Conservation (phyloP, 2,797 vertebrate species). For the Sebastes matsubarae region DNA sequence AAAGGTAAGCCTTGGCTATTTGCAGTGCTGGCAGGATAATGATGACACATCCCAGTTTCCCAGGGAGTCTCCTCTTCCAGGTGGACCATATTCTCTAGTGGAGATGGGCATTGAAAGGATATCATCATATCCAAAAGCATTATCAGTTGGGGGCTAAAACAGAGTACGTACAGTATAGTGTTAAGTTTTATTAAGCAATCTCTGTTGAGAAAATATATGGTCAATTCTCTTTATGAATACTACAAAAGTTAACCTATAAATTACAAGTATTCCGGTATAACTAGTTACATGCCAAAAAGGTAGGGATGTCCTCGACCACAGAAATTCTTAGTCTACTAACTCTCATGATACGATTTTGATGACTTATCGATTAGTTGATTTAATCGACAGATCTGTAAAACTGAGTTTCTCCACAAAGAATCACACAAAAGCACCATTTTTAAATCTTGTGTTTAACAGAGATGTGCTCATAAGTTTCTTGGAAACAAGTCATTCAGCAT, state of each 20-base stretch:
- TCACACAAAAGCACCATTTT: no score
- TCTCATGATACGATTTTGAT: no score
- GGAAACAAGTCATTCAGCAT: no score
- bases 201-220: neutral
- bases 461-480: no score
- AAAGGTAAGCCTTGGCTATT: constrained; percentile 78
- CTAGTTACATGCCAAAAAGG: neutral
- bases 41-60: constrained; percentile 55
- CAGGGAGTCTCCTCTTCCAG: constrained; percentile 25
- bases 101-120: neutral
- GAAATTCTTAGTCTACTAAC: no score
- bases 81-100: neutral
- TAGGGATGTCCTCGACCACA: no score
- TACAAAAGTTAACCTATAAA: neutral
- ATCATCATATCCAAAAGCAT: neutral
- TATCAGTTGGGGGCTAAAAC: neutral
- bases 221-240: neutral
- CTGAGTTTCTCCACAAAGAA: no score
- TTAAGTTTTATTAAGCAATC: neutral
- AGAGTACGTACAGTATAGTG: neutral
- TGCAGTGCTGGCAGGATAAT: constrained; percentile 68
- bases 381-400: no score
- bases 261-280: neutral
- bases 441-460: no score
- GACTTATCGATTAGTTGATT: no score